Base-by-base conservation (phyloP, 2,797 vertebrate genomes). In the Dermochelys coriacea region DNA sequence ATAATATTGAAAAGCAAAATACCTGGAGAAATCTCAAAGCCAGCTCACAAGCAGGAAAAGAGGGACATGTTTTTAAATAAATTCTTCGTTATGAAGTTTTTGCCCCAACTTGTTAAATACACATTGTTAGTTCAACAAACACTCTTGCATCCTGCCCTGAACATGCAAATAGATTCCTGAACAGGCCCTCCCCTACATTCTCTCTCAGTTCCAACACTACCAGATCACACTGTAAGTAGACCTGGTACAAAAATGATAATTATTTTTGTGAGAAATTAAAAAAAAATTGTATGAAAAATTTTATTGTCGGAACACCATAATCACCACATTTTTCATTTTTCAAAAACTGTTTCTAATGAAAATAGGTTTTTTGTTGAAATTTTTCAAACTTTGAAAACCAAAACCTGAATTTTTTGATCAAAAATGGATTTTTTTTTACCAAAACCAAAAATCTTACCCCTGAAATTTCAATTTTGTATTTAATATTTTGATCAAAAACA, bases 121-220 rank as follows among this genome's bases (percentile, higher is more conserved):
- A 80, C 21, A 78, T 93, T 93, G 55, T 14, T 91, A 1, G 0
- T 80, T 93, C 92, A 89, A 93, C 19, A 41, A 75, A 37, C 21
- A 0, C 12, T 93, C 84, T 92, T 89, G 87, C 83, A 21, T 84
- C 54, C 5, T 93, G 45, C 12, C 47, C 77, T 80, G 86, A 89
- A 51, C 64, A 74, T 61, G 27, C 47, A 88, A 82, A 93, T 93
- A 94, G 79, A 34, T 83, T 54, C 25, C 78, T 89, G 16, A 84
- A 12, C 0, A 52, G 27, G 84, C 88, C 94, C 68, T 0, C 18
- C 59, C 16, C 10, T 12, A 45, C 92, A 5, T n/a, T 91, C 86
- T 89, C 80, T 90, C 93, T 57, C 71, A 41, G 16, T 87, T 91
- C 27, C 84, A 84, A 41, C 15, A 89, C 34, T 93, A 90, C 4